Base-by-base conservation (phyloP, 1,140 invertebrate genomes). In the Aphaenogaster rudis region DNA sequence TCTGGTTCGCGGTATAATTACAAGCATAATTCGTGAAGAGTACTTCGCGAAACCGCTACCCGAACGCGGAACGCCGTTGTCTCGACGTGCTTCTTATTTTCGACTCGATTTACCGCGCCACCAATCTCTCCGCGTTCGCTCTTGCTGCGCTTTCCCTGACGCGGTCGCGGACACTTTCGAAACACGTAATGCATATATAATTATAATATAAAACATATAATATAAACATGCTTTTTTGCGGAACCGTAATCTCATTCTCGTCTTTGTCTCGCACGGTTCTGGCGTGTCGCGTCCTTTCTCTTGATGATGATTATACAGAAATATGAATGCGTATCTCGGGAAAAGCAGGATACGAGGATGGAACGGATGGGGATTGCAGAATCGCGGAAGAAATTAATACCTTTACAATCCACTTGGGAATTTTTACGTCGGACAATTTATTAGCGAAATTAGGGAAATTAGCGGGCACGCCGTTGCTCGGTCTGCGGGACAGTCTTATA, bases 391-490 rank as follows among this genome's bases (percentile, higher is more conserved):
- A 91, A 93, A 91, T 92, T 93, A 93, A 93, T 93, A 92, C 90
- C 89, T 92, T 93, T 92, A 91, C 91, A 92, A 93, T 93, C 91
- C 92, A 69, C 64, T 48, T 45, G 91, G 87, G 88, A 90, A 93
- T 92, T 92, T 93, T 93, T 90, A 86, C 82, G 84, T 80, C 74
- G 86, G 80, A 86, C 88, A 92, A 93, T 93, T 93, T 93, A 92
- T 93, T 93, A 92, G 81, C 88, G 92, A 92, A 93, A 93, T 93
- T 93, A 93, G 90, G 90, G 92, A 93, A 93, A 93, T 93, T 92
- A 93, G 91, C 87, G 88, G 81, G 72, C 66, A 88, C 80, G 79
- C 66, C 61, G 67, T 77, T 74, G 90, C 77, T 21, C 82, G 77
- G 67, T 90, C 82, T 78, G 72, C 80, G 86, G 57, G 72, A 76